Base-by-base conservation (phyloP, 2,113 vertebrate genomes). In the Cygnus buccinator region DNA sequence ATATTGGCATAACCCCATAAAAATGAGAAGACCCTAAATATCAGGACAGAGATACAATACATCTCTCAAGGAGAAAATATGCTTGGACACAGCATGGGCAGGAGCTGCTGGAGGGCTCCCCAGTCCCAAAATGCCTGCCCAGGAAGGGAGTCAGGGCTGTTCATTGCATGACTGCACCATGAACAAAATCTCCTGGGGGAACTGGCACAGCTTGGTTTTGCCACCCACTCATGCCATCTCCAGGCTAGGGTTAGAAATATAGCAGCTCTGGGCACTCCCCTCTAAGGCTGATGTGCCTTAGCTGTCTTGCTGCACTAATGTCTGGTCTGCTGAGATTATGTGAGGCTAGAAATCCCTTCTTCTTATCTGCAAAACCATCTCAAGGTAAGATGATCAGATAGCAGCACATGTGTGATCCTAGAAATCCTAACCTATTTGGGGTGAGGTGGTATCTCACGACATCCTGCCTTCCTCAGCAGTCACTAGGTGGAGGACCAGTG, bases 171-270 rank as follows among this genome's bases (percentile, higher is more conserved):
- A 20, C 39, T 48, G 1, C 85, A 73, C 31, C 61, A 20, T 17
- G 20, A 21, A 21, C 28, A 4, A 2, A 19, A 26, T 8, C 29
- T 79, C 43, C 4, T 20, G 3, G 23, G 21, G 39, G 37, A 20
- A 68, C 43, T 66, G 11, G 46, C 35, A 35, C 35, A 76, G 66
- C 43, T 15, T 3, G 21, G 11, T 15, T 41, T 55, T 71, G 37
- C 46, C 48, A 31, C 2, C 13, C 13, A 7, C 33, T 50, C 16
- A 2, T 19, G n/a, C 46, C 0, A 0, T 61, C 63, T 22, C 33
- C 29, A 3, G 10, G 9, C 62, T 37, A 15, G 15, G 33, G 14
- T 1, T 31, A 46, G 29, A 62, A 63, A 46, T 2, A 9, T 16
- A 54, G 13, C 61, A 55, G 48, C 67, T 52, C 58, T 13, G 58